Conservation (phyloP, 2,888 invertebrate genomes). For the Ashinkailepas kermadecensis region DNA sequence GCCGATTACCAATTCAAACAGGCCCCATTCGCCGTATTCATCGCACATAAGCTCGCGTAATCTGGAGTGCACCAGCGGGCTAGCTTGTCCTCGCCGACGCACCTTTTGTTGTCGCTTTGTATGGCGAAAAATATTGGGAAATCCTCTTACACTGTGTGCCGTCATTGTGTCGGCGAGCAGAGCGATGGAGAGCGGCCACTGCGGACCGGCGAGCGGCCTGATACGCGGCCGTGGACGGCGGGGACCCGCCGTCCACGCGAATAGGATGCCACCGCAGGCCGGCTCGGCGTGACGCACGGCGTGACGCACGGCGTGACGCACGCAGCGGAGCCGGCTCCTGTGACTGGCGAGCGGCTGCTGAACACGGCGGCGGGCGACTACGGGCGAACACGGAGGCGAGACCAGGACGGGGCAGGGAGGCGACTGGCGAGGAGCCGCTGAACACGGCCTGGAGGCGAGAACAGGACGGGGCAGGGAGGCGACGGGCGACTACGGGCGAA, state of each 20-base stretch:
- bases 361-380: too few species aligned
- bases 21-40: slow-evolving; percentile 13
- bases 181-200: background rate
- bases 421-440: too few species aligned
- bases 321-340: too few species aligned
- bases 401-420: too few species aligned
- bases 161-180: background rate
- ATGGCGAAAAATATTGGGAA: slow-evolving; percentile 11
- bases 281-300: background rate
- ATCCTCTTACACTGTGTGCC: slow-evolving; percentile 2
- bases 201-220: background rate
- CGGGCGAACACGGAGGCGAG: too few species aligned
- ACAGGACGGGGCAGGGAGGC: too few species aligned
- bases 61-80: background rate
- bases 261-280: too few species aligned
- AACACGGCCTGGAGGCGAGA: too few species aligned
- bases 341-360: too few species aligned
- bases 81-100: background rate
- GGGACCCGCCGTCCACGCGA: background rate
- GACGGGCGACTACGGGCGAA: too few species aligned
- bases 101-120: slow-evolving; percentile 15
- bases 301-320: too few species aligned
- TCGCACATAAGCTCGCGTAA: slow-evolving; percentile 13
- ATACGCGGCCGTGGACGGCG: background rate
- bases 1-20: slow-evolving; percentile 12